Evolutionary conservation across 2,797 vertebrate genomes (phyloP), one percentile per base, ranked within the genome.

Genomic region (Cryptoprocta ferox): DNA sequence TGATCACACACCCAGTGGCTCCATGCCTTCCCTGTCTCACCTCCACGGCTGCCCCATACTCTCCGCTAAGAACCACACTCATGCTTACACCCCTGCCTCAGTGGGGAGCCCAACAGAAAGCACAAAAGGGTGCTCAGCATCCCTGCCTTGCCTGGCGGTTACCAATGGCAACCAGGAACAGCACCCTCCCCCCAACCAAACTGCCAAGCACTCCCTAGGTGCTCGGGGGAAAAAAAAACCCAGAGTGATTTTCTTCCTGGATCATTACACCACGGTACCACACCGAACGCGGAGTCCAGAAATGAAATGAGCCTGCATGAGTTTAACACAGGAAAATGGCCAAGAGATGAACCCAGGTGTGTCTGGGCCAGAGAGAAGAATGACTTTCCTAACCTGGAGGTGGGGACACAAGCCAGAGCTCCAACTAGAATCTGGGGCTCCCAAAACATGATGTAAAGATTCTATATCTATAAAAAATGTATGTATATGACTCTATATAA

Each of bases 1-100:
- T 6, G 18, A 5, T n/a, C 14, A 6, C 9, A 24, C 5, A 3
- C 6, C 15, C 8, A 1, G 0, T 7, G 2, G 42, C 61, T 30
- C 84, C 79, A 48, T 45, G 37, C 30, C 48, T n/a, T 80, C 26
- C 76, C 28, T 6, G 14, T 30, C 86, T 80, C 65, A 30, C 39
- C n/a, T 56, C 78, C 50, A 53, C 35, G 39, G 56, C 56, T 6
- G 0, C 39, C 73, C 32, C 18, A 11, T 1, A 42, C 80, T 28
- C 9, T 53, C 45, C 11, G 1, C 48, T 56, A 78, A 82, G 50
- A 71, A 13, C 30, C 16, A 11, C 13, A 14, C 26, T 73, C 15
- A n/a, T 1, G 30, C 32, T 32, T 84, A 68, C 26, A 48, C 42
- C 37, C 26, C n/a, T 11, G 18, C 32, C 91, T 85, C 39, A 35